Evolutionary conservation across 2,888 invertebrate genomes (phyloP), one percentile per base, ranked within the genome.

Genomic region (Luperina testacea): DNA sequence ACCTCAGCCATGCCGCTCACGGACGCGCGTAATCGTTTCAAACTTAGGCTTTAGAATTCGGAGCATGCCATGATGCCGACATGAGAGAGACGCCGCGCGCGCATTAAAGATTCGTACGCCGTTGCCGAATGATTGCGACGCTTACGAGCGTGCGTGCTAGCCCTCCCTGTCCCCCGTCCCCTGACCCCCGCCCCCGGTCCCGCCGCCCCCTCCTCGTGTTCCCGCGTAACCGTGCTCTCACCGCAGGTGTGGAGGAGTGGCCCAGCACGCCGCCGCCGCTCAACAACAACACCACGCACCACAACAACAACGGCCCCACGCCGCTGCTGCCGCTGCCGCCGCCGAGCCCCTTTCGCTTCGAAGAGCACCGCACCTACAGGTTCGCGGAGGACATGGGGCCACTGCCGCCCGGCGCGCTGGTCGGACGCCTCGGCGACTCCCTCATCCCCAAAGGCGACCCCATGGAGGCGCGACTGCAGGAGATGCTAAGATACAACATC

Each of bases 401-500:
- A 0, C 94, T 98, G 89, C 98, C 98, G 17, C 98, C 98, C 3
- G 98, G 98, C 63, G 98, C 98, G 2, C 98, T 98, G 97, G 98
- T 98, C 75, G 98, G 98, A 13, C 97, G 98, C 6, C 97, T 98
- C 73, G 98, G 98, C n/a, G 99, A 99, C 91, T 99, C 99, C 17
- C 97, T 99, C 75, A 99, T 99, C 90, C 99, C 99, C 48, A 99
- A 99, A 92, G 98, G 99, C 75, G 99, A 99, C 93, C 99, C 99
- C 42, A 99, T 99, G 99, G 99, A 99, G 94, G 99, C 99, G 70
- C 97, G 98, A 80, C 97, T 99, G 69, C 99, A 99, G 92, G 99
- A 99, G 95, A 99, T 99, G 98, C 97, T 99, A 83, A 97, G 99
- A 90, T 99, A 99, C 97, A 99, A 99, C 94, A 99, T 99, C 98